Base-by-base conservation (phyloP, 2,888 invertebrate species). In the Venusia cambrica region DNA sequence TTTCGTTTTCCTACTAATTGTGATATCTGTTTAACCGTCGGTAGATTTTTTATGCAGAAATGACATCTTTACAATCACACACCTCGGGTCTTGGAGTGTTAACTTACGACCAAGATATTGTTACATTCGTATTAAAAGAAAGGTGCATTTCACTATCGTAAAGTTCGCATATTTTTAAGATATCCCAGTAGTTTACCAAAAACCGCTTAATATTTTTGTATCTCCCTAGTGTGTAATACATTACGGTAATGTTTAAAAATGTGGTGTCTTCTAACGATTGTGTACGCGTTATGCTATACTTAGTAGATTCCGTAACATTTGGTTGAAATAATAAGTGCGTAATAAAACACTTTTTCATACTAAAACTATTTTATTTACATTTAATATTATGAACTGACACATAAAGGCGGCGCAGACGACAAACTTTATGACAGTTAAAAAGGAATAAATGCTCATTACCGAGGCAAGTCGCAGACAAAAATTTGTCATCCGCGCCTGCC, bases 301-400 rank as follows among this genome's bases (percentile, higher is more conserved):
- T 40, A 84, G 83, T 76, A 79, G 46, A 78, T 73, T 73, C 72
- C 73, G 62, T 83, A 81, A 83, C 79, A 81, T 84, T 85, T 85
- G 73, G 75, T 84, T 84, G 83, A 78, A 84, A 85, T 85, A 83
- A 87, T 85, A 87, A 87, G 81, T 85, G 84, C 85, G 84, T 85
- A 87, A 87, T 85, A 85, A 85, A 87, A 87, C 83, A 85, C 77
- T 77, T 79, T 81, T 87, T 85, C 79, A 73, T 84, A 84, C 70
- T 71, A 67, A 68, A 64, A 48, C 39, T 46, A 55, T 65, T 64
- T 62, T 58, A 63, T 66, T 62, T 59, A n/a, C 51, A 26, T 9
- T 5, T 11, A 22, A 32, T 18, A 51, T 31, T n/a, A n/a, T n/a
- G n/a, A n/a, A n/a, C n/a, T n/a, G n/a, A n/a, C n/a, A n/a, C n/a